phyloP scores from a whole-genome alignment of 2,797 vertebrate species.

The Chelidonichthys spinosus region DNA sequence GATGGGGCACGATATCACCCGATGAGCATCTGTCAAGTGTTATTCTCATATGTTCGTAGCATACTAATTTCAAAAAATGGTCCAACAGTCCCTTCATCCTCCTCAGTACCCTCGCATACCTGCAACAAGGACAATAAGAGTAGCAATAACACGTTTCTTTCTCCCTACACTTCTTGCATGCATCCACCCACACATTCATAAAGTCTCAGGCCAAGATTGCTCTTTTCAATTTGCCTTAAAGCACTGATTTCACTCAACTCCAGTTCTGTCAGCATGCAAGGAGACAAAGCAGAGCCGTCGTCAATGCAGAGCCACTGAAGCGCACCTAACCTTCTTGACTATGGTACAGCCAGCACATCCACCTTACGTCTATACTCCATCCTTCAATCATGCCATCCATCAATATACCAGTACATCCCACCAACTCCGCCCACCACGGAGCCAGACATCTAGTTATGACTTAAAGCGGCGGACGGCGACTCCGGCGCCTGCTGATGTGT shows the following conservation, averaged over 20 bases:
- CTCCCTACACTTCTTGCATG: constrained; percentile 14
- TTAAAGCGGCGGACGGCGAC: constrained; percentile 54
- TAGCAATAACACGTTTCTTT: constrained; percentile 47
- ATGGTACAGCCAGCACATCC: constrained; percentile 3
- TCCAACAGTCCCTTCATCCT: constrained; percentile 33
- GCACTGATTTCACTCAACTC: constrained; percentile 38
- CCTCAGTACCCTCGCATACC: constrained; percentile 16
- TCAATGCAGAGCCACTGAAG: constrained; percentile 19
- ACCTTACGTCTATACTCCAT: constrained; percentile 16
- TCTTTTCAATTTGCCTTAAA: constrained; percentile 43
- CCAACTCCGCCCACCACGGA: constrained; percentile 16
- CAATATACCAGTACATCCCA: not conserved
- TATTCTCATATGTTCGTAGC: constrained; percentile 73
- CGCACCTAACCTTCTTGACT: constrained; percentile 38
- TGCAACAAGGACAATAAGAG: constrained; percentile 23
- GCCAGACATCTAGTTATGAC: constrained; percentile 58
- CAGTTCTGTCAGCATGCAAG: constrained; percentile 1
- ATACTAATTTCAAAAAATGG: constrained; percentile 62
- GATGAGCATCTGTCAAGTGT: constrained; percentile 77
- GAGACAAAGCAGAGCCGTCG: constrained; percentile 33
- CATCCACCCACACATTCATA: constrained; percentile 35
- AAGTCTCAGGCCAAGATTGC: constrained; percentile 34
- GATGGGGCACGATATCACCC: constrained; percentile 69
- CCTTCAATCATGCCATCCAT: constrained; percentile 47
- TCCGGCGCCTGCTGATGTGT: constrained; percentile 69